phyloP scores from a whole-genome alignment of 2,797 vertebrate species.

The Manis pentadactyla region DNA sequence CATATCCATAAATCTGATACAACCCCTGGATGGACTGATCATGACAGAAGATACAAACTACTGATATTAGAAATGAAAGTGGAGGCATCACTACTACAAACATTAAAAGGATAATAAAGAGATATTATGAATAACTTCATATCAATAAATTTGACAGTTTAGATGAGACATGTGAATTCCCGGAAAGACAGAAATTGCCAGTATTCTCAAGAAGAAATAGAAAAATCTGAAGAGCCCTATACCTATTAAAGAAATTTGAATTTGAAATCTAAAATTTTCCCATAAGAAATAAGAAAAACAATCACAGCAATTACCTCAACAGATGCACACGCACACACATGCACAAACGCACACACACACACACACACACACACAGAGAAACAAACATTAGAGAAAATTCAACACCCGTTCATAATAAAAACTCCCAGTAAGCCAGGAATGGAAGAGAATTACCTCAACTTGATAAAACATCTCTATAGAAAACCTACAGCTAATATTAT shows the following conservation, averaged over 20 bases:
- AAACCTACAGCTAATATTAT: background rate
- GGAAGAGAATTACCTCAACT: background rate
- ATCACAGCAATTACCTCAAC: background rate
- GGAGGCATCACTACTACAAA: background rate
- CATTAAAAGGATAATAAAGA: too few species aligned
- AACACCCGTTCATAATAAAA: background rate
- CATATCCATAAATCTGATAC: background rate
- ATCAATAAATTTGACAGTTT: too few species aligned
- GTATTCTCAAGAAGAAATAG: background rate
- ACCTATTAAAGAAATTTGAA: background rate
- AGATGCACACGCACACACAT: background rate
- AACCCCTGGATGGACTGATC: background rate
- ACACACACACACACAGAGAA: background rate
- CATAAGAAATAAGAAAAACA: background rate
- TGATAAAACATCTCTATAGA: background rate
- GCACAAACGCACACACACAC: background rate
- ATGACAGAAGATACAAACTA: background rate
- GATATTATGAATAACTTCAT: too few species aligned
- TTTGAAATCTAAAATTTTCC: background rate
- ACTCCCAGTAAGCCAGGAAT: background rate
- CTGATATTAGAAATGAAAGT: background rate
- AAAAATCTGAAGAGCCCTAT: background rate
- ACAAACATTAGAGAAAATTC: background rate
- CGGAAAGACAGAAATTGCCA: background rate
- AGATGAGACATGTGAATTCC: too few species aligned